Evolutionary conservation across 2,797 vertebrate genomes (phyloP).

Genomic region (Yasuhikotakia modesta): DNA sequence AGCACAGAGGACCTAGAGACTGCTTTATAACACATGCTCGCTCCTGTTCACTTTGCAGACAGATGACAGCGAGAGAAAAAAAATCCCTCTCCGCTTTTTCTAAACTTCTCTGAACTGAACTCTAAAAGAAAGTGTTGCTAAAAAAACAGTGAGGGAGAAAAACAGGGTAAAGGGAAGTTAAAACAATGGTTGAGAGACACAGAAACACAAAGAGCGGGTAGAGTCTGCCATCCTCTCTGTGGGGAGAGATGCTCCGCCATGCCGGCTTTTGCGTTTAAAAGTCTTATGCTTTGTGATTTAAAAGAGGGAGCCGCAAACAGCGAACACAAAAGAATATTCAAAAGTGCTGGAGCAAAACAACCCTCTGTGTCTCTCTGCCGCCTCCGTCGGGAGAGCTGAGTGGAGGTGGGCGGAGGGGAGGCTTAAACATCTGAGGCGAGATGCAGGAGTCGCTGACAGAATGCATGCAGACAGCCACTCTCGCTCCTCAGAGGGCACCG

Average conservation of each 20-base stretch:
- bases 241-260: constrained; percentile 69
- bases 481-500: constrained; percentile 51
- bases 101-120: constrained; percentile 68
- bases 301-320: constrained; percentile 70
- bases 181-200: constrained; percentile 63
- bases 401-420: constrained; percentile 56
- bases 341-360: constrained; percentile 65
- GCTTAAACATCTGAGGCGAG: constrained; percentile 57
- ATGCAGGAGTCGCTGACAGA: constrained; percentile 58
- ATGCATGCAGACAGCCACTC: constrained; percentile 47
- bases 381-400: constrained; percentile 66
- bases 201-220: constrained; percentile 65
- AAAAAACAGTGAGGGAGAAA: constrained; percentile 48
- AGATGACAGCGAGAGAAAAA: constrained; percentile 60
- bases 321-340: constrained; percentile 79
- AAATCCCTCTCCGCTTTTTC: constrained; percentile 61
- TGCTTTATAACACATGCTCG: constrained; percentile 40
- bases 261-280: constrained; percentile 73
- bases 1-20: constrained; percentile 12
- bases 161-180: constrained; percentile 49
- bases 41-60: constrained; percentile 51
- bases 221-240: constrained; percentile 68
- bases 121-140: constrained; percentile 57
- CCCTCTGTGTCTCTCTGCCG: constrained; percentile 57
- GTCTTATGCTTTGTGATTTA: constrained; percentile 73